Percentiles rank a stretch among this genome's conserved stretches.
Conservation (phyloP, 2,888 invertebrate genomes). For the Lobophora halterata region DNA sequence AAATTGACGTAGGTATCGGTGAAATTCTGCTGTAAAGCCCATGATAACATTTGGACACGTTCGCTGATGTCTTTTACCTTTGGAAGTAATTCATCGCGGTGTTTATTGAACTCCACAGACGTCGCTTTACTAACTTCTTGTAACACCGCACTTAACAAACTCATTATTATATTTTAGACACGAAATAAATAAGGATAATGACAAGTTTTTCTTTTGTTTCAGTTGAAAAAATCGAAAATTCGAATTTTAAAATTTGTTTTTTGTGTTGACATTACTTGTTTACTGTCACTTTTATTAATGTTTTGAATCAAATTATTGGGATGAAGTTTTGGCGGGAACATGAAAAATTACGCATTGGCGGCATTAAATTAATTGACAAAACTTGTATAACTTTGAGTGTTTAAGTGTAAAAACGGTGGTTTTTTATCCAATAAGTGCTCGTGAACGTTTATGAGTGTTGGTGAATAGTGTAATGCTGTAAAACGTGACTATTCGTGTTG, state of each 20-base stretch:
- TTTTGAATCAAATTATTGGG: too few species aligned
- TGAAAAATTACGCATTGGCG: too few species aligned
- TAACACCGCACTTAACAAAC: slow-evolving; percentile 61
- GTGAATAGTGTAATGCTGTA: too few species aligned
- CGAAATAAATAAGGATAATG: not conserved
- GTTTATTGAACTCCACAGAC: slow-evolving; percentile 55
- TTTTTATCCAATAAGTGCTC: too few species aligned
- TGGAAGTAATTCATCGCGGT: slow-evolving; percentile 51
- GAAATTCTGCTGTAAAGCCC: slow-evolving; percentile 65
- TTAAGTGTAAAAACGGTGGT: too few species aligned
- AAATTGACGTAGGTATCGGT: slow-evolving; percentile 62
- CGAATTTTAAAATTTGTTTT: slow-evolving; percentile 8
- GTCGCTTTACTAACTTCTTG: slow-evolving; percentile 61
- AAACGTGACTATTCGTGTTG: too few species aligned
- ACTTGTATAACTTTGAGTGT: too few species aligned
- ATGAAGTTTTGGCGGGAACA: too few species aligned
- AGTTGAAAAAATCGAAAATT: slow-evolving; percentile 12
- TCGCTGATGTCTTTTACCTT: slow-evolving; percentile 59
- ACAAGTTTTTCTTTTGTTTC: slow-evolving; percentile 30
- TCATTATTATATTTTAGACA: slow-evolving; percentile 52
- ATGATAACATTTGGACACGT: slow-evolving; percentile 62
- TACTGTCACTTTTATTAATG: too few species aligned
- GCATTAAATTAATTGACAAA: too few species aligned
- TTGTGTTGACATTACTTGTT: slow-evolving; percentile 7
- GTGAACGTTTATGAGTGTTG: too few species aligned